A percentile compares a stretch with the other conserved stretches of the same genome.
phyloP scores from a whole-genome alignment of 2,113 vertebrate species.

The Laticauda colubrina region DNA sequence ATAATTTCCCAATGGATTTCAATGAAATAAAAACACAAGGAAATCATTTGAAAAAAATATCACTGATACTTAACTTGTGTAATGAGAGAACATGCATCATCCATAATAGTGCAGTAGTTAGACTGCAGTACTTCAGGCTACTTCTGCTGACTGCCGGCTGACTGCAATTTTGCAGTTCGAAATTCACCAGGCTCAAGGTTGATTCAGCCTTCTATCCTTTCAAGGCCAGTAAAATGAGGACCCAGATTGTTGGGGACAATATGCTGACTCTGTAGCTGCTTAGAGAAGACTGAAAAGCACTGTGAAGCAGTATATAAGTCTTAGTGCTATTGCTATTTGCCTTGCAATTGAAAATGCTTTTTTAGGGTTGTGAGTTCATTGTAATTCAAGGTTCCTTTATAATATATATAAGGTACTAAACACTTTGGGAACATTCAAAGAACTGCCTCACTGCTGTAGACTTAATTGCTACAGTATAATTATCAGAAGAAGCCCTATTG shows the following conservation, averaged over 20 bases:
- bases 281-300: no score
- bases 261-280: no score
- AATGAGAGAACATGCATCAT: not conserved
- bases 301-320: no score
- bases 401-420: not conserved
- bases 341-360: not conserved
- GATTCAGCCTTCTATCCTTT: no score
- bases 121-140: no score
- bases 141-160: no score
- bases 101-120: no score
- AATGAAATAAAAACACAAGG: not conserved
- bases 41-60: not conserved
- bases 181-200: no score
- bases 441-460: not conserved
- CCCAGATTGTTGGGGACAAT: no score
- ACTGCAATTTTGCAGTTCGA: no score
- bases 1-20: not conserved
- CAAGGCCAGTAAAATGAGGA: no score
- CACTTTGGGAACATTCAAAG: not conserved
- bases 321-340: not conserved
- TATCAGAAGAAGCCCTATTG: not conserved
- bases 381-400: not conserved
- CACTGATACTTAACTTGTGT: not conserved
- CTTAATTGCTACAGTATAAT: not conserved
- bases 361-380: not conserved